Conservation (phyloP, 2,797 vertebrate species). For the Intellagama lesueurii region DNA sequence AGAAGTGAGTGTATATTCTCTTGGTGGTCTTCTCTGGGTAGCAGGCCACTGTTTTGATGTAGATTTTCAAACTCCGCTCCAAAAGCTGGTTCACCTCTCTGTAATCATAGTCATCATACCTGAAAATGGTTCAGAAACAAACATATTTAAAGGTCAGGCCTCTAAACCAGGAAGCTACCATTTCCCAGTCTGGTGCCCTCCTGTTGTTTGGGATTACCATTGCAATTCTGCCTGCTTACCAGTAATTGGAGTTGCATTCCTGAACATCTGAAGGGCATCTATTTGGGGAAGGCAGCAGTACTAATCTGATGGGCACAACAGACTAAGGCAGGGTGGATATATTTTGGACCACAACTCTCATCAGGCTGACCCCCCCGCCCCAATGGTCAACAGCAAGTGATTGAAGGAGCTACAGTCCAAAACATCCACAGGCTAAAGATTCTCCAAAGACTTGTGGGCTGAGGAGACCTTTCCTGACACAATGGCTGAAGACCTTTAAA, state of each 20-base stretch:
- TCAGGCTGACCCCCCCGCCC: background rate
- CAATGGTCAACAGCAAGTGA: background rate
- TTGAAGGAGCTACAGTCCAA: background rate
- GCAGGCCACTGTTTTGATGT: slow-evolving; percentile 95
- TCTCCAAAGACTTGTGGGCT: background rate
- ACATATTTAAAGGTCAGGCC: background rate
- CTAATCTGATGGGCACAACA: too few relatives aligned
- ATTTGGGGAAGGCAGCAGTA: background rate
- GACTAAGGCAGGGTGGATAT: too few relatives aligned
- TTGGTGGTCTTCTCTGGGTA: slow-evolving; percentile 92
- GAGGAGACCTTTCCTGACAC: background rate
- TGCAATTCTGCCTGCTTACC: too few relatives aligned
- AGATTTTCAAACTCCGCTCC: slow-evolving; percentile 92
- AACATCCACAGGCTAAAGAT: too few relatives aligned
- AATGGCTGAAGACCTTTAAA: background rate
- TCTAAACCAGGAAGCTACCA: background rate
- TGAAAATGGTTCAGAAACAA: slow-evolving; percentile 57
- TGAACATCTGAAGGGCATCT: background rate
- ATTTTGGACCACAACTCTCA: background rate
- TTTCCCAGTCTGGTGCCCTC: background rate
- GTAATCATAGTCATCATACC: slow-evolving; percentile 95
- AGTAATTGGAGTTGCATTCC: background rate
- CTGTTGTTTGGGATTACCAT: background rate
- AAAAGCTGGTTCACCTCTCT: slow-evolving; percentile 93
- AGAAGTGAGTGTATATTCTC: slow-evolving; percentile 88